Evolutionary conservation across 2,113 vertebrate genomes (phyloP).

Genomic region (Motacilla alba): DNA sequence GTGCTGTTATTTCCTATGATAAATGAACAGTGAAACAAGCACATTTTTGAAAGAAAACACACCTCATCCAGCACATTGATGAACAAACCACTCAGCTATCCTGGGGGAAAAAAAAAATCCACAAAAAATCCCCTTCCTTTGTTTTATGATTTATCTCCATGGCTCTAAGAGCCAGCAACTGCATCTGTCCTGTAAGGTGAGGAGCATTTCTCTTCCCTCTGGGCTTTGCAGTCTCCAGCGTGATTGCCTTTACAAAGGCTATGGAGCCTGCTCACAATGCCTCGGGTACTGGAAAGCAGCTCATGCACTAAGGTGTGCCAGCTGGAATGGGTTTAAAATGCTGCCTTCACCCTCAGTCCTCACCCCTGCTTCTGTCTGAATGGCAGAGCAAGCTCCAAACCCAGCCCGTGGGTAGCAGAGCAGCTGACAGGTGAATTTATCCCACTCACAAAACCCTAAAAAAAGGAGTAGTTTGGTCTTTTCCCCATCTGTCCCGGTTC

Average conservation of each 20-base stretch:
- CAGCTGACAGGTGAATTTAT: background rate
- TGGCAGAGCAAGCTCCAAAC: background rate
- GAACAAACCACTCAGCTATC: background rate
- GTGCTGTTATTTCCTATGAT: background rate
- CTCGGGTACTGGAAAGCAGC: background rate
- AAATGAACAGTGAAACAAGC: constrained; percentile 12
- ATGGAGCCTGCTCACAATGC: background rate
- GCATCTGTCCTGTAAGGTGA: background rate
- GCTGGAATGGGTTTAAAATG: background rate
- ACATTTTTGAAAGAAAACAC: background rate
- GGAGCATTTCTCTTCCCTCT: background rate
- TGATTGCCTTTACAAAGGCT: background rate
- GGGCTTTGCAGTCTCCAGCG: background rate
- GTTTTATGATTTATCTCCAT: background rate
- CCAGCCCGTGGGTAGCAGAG: background rate
- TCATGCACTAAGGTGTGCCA: background rate
- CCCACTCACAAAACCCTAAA: background rate
- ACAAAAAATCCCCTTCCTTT: background rate
- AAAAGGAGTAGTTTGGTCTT: rapidly evolving
- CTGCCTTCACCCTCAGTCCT: background rate
- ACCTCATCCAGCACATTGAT: background rate
- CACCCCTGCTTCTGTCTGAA: background rate
- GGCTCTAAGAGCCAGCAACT: background rate
- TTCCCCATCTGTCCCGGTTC: background rate
- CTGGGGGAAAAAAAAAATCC: rapidly evolving